Evolutionary conservation across 2,888 invertebrate genomes (phyloP), one percentile per base, ranked within the genome.

Genomic region (Eilema sororculum): DNA sequence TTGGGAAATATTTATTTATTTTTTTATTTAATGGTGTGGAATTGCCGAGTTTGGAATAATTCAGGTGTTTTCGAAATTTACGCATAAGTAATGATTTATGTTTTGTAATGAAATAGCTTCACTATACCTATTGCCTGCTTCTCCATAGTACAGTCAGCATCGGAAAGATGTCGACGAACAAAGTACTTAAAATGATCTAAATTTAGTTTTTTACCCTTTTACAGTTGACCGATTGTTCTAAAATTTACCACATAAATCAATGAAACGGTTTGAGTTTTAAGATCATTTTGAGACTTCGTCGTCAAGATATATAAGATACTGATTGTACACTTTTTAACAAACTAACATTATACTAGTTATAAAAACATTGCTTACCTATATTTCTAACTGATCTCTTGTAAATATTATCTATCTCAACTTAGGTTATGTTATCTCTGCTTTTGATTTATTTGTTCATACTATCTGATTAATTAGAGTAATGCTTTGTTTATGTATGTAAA

Each of bases 331-430:
- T 9, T n/a, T 52, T 9, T 52, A 52, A 52, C 52, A 52, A 52
- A 52, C 52, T 52, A 52, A 52, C 52, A 52, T 52, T 52, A n/a
- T 52, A n/a, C n/a, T 52, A 52, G 46, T 46, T 46, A 16, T 41
- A 16, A 41, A 16, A 41, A 16, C 52, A 52, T n/a, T n/a, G 52
- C 52, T 52, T 52, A 41, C 4, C 16, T 41, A n/a, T 52, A 52
- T 52, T n/a, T 52, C 52, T n/a, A 9, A 52, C 52, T 52, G 52
- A 52, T 52, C 52, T 52, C 20, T 52, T 52, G n/a, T 52, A 52
- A n/a, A 52, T 52, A 52, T 20, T 52, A 46, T 46, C 46, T 46
- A 46, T 46, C 20, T 46, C 20, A 46, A 46, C 41, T 46, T 46
- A 46, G 46, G 6, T 46, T 20, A 20, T 46, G 52, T 52, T 52